A percentile compares a stretch with the other conserved stretches of the same genome.
phyloP scores from a whole-genome alignment of 2,113 vertebrate species.

The Columba janthina region DNA sequence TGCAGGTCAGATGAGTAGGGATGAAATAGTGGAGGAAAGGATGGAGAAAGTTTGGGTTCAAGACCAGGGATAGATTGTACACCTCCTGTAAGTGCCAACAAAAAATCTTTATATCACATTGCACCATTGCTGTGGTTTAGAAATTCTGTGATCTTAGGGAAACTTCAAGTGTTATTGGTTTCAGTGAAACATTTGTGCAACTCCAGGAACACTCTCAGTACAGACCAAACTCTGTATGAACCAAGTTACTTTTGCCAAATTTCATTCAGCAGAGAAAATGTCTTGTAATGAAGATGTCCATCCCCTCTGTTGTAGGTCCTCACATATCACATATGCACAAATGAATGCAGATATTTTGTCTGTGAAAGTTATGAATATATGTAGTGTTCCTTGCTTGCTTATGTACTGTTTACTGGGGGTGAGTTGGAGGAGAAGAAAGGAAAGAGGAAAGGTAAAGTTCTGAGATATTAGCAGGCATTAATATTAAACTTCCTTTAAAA shows the following conservation, averaged over 20 bases:
- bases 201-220: not conserved
- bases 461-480: not conserved
- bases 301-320: not conserved
- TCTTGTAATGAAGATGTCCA: not conserved
- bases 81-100: not conserved
- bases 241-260: not conserved
- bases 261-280: not conserved
- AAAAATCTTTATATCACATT: not conserved
- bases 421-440: not conserved
- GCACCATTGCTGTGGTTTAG: accelerated
- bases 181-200: not conserved
- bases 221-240: not conserved
- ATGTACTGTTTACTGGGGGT: not conserved
- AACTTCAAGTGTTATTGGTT: not conserved
- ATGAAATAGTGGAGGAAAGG: not conserved
- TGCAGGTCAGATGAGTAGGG: not conserved
- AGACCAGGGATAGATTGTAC: accelerated
- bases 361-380: not conserved
- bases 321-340: not conserved
- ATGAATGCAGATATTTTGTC: not conserved
- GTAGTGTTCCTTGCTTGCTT: not conserved
- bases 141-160: not conserved
- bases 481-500: not conserved
- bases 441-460: not conserved
- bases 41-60: not conserved